Evolutionary conservation across 2,113 vertebrate species (phyloP), one percentile per base, ranked within the genome.

Genomic region (Rhagologus leucostigma): DNA sequence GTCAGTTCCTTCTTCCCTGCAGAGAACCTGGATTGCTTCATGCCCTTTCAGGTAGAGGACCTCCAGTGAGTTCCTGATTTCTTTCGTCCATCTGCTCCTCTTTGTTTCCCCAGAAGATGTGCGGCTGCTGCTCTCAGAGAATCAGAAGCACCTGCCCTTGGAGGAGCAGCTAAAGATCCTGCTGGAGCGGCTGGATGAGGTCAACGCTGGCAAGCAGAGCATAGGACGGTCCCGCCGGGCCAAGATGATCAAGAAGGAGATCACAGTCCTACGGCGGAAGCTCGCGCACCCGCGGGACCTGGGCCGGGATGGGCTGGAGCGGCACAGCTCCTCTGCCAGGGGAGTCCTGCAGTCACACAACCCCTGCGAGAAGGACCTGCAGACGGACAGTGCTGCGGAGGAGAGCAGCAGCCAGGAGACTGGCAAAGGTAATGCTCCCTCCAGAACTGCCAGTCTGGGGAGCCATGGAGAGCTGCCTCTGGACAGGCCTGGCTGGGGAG

Each of bases 391-490:
- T 14, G 99, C 99, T 62, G 99, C 99, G 1, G 99, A 99, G 57
- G 99, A 99, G 98, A 99, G 99, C 98, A 99, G 99, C 98, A 99
- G 99, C 97, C 99, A 99, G 96, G 99, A 99, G 97, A 99, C 99
- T 32, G 97, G 99, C 96, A 98, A 98, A 98, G 98, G 98, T 98
- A 98, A 85, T 37, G 96, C 96, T 71, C 49, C 67, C 64, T 67
- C 49, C 67, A 35, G 18, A 76, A 7, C 37, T 33, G 50, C 33
- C 9, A 6, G 16, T 79, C 20, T 19, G 52, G 42, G 73, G 42
- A 81, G 22, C 2, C 0, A 37, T 41, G 50, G 42, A 65, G 55
- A 60, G 35, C 44, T 1, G 3, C 59, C 63, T 87, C 21, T 46
- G 49, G n/a, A 24, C 16, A 17, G 35, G 56, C 41, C 7, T 47